These are phyloP conservation scores for Scaeva pyrastri DNA, from an alignment of 2,888 invertebrate genomes.

Conservation along the genomic window DNA sequence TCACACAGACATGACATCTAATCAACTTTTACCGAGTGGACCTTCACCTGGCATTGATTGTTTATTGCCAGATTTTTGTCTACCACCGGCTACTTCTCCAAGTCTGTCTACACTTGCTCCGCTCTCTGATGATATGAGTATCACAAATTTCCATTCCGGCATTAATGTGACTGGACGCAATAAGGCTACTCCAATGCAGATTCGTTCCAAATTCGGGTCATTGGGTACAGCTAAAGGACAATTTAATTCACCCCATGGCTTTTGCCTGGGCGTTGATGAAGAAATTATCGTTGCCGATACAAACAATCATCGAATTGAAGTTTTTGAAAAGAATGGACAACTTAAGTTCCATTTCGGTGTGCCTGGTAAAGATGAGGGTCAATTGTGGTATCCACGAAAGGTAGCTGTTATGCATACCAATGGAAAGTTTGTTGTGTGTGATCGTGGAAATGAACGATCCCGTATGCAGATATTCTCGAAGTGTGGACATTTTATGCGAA, in stretches of 20 bases:
- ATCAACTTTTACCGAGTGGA: slow-evolving; percentile 86
- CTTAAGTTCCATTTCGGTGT: slow-evolving; percentile 97
- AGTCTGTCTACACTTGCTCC: slow-evolving; percentile 84
- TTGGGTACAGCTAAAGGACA: slow-evolving; percentile 96
- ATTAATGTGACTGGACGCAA: slow-evolving; percentile 87
- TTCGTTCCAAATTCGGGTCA: slow-evolving; percentile 96
- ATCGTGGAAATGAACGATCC: slow-evolving; percentile 97
- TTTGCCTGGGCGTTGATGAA: slow-evolving; percentile 97
- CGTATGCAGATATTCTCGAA: slow-evolving; percentile 99
- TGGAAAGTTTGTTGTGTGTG: slow-evolving; percentile 98
- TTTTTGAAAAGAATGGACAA: slow-evolving; percentile 96
- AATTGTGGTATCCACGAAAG: slow-evolving; percentile 98
- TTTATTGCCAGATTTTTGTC: slow-evolving; percentile 86
- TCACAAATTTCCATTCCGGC: slow-evolving; percentile 83
- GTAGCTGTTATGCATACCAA: slow-evolving; percentile 95
- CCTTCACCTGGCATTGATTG: slow-evolving; percentile 87
- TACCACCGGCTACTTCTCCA: slow-evolving; percentile 87
- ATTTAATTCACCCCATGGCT: slow-evolving; percentile 98
- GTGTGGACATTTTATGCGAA: slow-evolving; percentile 97
- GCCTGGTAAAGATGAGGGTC: slow-evolving; percentile 97
- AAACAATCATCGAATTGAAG: slow-evolving; percentile 97
- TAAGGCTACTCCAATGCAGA: slow-evolving; percentile 93
- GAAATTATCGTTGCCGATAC: slow-evolving; percentile 98
- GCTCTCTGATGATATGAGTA: slow-evolving; percentile 84
- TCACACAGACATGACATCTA: slow-evolving; percentile 84